Conservation (phyloP, 2,113 vertebrate species). For the Cryptomyrus ogoouensis region DNA sequence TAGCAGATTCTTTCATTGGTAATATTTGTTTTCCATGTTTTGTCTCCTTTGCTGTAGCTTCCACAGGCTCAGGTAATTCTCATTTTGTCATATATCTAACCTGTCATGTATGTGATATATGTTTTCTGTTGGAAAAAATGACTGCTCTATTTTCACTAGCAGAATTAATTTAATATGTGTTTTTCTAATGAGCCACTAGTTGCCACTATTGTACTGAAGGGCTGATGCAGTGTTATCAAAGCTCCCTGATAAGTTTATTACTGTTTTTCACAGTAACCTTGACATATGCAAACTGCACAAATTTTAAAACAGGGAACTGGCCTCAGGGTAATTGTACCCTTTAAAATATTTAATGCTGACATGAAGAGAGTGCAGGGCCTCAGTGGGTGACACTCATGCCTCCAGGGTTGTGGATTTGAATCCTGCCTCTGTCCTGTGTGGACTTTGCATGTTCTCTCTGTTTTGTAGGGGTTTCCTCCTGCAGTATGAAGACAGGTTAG, state of each 20-base stretch:
- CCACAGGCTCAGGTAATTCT: slow-evolving; percentile 92
- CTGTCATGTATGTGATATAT: neutral
- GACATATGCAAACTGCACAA: neutral
- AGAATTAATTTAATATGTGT: neutral
- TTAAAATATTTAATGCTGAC: neutral
- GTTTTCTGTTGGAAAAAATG: neutral
- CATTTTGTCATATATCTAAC: slow-evolving; percentile 36
- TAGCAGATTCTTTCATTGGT: neutral
- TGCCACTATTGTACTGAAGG: neutral
- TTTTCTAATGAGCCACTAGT: neutral
- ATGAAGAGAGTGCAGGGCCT: neutral
- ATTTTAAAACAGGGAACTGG: neutral
- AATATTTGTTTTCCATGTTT: slow-evolving; percentile 42
- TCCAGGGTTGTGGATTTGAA: neutral
- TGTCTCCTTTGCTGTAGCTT: slow-evolving; percentile 68
- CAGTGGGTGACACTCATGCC: neutral
- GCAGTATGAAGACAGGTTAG: neutral
- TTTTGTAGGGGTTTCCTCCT: neutral
- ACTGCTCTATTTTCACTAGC: neutral
- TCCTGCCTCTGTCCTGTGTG: neutral
- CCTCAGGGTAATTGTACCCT: neutral
- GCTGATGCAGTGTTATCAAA: neutral
- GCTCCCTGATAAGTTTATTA: neutral
- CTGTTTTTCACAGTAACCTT: neutral
- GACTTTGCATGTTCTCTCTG: neutral